Evolutionary conservation across 2,797 vertebrate genomes (phyloP), one percentile per base, ranked within the genome.

Genomic region (Pseudochirops corinnae): DNA sequence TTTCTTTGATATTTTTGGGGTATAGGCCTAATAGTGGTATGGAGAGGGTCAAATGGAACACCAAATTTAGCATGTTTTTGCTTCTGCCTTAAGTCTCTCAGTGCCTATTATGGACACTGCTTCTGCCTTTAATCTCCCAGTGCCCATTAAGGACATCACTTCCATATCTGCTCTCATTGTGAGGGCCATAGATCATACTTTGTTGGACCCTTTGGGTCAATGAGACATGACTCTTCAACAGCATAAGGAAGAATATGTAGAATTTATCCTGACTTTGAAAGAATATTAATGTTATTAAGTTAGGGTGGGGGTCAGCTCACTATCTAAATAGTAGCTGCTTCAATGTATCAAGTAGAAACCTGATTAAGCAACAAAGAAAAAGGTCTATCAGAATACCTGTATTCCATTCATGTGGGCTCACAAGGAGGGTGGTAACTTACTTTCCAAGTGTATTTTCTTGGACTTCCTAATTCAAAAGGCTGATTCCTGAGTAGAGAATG

Each of bases 191-290:
- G 60, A 2, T 55, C 87, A 92, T 91, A 90, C 74, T 55, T 13
- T 2, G 62, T 13, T 94, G 92, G 55, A 93, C 90, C 46, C 3
- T 55, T 93, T 93, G 94, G 62, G 91, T 52, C 52, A 92, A 94
- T 90, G 87, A 96, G 93, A 95, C 97, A 93, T 0, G 21, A 52
- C 28, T 91, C 94, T 94, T 96, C 53, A 57, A 96, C 56, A 46
- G 60, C 53, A 33, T 4, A 96, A 96, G 57, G 82, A 53, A 28
- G 31, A 46, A 5, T 55, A 33, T 82, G 95, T 95, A 74, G 92
- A 97, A 58, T 67, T 56, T 94, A 91, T 95, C 92, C 96, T 96
- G 18, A 50, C 91, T 97, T 93, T 91, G 96, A 96, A 46, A 58
- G 90, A 96, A 92, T 95, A 26, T 53, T 13, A 46, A 82, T 5